Conservation (phyloP, 1,140 invertebrate species). For the Penaeus chinensis region DNA sequence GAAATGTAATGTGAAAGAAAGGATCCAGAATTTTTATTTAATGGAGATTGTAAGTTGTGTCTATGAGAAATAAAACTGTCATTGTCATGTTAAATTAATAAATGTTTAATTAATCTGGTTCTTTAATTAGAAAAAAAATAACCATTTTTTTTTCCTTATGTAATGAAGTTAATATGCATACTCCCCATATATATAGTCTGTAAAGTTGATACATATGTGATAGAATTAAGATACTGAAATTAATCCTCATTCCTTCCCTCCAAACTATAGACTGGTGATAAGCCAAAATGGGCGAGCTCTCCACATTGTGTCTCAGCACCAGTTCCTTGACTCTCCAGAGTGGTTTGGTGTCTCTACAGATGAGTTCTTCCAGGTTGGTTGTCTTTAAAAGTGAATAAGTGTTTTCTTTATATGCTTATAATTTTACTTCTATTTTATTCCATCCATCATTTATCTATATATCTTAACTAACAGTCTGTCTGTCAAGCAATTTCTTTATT, state of each 20-base stretch:
- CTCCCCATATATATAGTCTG: no score
- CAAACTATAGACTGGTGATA: conserved; percentile 79
- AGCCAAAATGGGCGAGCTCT: conserved; percentile 86
- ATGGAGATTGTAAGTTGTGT: background rate
- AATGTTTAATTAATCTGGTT: no score
- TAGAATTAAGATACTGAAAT: no score
- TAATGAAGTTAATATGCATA: no score
- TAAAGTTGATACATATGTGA: no score
- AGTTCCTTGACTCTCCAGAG: conserved; percentile 93
- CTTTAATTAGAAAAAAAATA: no score
- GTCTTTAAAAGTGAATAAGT: background rate
- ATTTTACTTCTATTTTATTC: background rate
- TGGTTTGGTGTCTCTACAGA: conserved; percentile 91
- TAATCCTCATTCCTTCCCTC: background rate
- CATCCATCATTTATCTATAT: background rate
- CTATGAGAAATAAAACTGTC: background rate
- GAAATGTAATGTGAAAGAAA: background rate
- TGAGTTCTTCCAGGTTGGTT: conserved; percentile 85
- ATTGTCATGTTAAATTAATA: background rate
- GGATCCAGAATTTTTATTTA: background rate
- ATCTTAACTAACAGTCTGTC: background rate
- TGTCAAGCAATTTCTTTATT: no score
- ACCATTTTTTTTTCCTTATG: no score
- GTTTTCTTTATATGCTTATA: background rate
- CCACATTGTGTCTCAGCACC: conserved; percentile 88